Base-by-base conservation (phyloP, 1,140 invertebrate genomes). In the Triops cancriformis region DNA sequence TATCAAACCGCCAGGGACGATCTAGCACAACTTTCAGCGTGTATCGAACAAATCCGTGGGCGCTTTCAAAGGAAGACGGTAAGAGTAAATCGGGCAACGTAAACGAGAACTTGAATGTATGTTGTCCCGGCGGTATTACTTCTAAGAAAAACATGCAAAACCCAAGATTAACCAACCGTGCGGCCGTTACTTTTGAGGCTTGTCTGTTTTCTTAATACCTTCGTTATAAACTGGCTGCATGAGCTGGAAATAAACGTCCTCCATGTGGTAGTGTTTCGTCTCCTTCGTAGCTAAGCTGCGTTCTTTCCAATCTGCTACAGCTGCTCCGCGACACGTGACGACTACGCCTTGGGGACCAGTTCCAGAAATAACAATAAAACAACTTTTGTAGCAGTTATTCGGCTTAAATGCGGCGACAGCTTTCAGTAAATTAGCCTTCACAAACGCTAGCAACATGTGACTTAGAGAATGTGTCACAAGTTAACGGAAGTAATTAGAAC, bases 91-190 rank as follows among this genome's bases (percentile, higher is more conserved):
- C 51, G 14, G 51, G 51, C 51, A 64, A 23, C 51, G 51, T 64
- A 64, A 64, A 64, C 51, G 14, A 18, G 23, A 64, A 64, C 51
- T 64, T 64, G 51, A 64, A 64, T 64, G 51, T 64, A 64, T 64
- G n/a, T 23, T 64, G 14, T 18, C 51, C 51, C 6, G 23, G 18
- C 51, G 51, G 18, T n/a, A 64, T n/a, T 23, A n/a, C 51, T 64
- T 23, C 51, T 64, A 23, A 64, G 23, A 64, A 64, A 6, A 64
- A 23, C 51, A 64, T 23, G 23, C 3, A 64, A 64, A 64, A 4
- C 18, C 45, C 51, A 64, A 23, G 51, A 64, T n/a, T 64, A 23
- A 64, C 51, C 18, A 64, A 64, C 51, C 18, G 14, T n/a, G 14
- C 1, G 14, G 3, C 14, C 5, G 14, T 23, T 64, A 6, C 23